Evolutionary conservation across 2,888 invertebrate genomes (phyloP), one percentile per base, ranked within the genome.

Genomic region (Diploptera punctata): DNA sequence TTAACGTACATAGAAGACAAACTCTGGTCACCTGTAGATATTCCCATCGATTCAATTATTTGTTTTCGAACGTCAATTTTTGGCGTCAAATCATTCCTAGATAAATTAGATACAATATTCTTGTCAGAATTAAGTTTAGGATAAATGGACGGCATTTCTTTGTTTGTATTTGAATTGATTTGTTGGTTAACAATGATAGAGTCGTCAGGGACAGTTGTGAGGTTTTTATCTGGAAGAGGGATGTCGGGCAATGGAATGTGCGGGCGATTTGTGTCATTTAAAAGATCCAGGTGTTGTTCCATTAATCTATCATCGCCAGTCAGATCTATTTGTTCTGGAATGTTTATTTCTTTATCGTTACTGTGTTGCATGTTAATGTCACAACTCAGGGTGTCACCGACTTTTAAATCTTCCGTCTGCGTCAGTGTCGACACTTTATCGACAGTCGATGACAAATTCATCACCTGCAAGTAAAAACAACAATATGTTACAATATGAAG

Each of bases 361-460:
- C 21, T 13, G 5, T 13, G 10, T 18, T 62, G 13, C 1, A 65
- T 26, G n/a, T 24, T 65, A 18, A 24, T 26, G 13, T n/a, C 26
- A n/a, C 44, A 26, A 13, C 47, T 47, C 16, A 62, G 52, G 5
- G 31, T 49, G 13, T 38, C 49, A 16, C 44, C 47, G 19, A 70
- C 33, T 21, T 73, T 71, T 31, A 71, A 21, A 7, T 65, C 61
- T 7, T 75, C 75, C n/a, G 75, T 69, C 29, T 73, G 73, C 29
- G 74, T 73, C 21, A 73, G 21, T 16, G 75, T 62, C 4, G 75
- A 74, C 13, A 73, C 73, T 54, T 74, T 75, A 16, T 75, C 75
- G 10, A 38, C 33, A 21, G 61, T 29, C 9, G 54, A 47, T 1
- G 69, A 67, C 21, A 71, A 44, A 18, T 68, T 60, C 57, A 71